Percentiles rank a stretch among this genome's conserved stretches.
These are phyloP conservation scores for Prinia subflava DNA, from an alignment of 2,113 vertebrate genomes.

Conservation along the genomic window DNA sequence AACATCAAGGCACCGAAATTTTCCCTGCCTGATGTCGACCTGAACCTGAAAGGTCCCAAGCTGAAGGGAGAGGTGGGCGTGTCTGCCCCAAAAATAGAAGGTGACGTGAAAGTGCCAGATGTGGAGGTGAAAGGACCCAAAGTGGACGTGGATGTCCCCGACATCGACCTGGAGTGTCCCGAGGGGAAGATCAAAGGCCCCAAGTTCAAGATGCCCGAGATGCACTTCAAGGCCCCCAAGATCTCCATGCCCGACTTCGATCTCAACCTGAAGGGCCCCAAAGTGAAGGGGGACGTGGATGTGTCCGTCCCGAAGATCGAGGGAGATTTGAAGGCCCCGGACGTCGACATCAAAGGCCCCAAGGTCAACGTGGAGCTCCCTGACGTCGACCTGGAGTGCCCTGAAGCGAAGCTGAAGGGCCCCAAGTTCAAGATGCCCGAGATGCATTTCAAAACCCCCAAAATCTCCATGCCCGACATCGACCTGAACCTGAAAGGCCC, in stretches of 20 bases:
- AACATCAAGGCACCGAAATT: constrained; percentile 4
- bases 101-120: neutral
- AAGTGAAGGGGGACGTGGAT: neutral
- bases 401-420: neutral
- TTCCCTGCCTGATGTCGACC: constrained; percentile 45
- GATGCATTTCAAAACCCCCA: constrained; percentile 29
- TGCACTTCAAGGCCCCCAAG: neutral
- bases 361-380: rapidly evolving
- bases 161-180: neutral
- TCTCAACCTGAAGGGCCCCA: constrained; percentile 11
- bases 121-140: constrained; percentile 43
- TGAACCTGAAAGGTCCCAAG: constrained; percentile 47
- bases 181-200: neutral
- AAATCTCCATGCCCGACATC: constrained; percentile 36
- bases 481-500: constrained; percentile 46
- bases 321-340: neutral
- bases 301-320: neutral
- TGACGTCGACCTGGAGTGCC: rapidly evolving
- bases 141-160: neutral
- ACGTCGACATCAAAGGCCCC: neutral
- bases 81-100: neutral
- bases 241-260: constrained; percentile 32
- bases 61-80: constrained; percentile 8
- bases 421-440: constrained; percentile 68
- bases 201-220: neutral